phyloP scores from a whole-genome alignment of 2,113 vertebrate species.

The Mobula birostris region DNA sequence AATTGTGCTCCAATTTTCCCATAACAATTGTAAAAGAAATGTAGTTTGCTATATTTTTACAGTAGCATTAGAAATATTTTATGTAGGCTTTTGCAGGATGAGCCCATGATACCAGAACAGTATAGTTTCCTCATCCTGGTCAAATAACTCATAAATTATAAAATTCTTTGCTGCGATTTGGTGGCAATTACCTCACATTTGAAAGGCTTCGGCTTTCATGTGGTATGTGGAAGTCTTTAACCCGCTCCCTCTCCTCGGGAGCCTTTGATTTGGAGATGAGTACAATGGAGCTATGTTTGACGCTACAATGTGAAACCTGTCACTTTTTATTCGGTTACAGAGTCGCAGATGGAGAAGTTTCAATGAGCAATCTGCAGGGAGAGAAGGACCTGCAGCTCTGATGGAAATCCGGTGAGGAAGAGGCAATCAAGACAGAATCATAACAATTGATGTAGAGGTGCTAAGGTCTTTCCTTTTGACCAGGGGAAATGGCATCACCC shows the following conservation, averaged over 20 bases:
- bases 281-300: slow-evolving; percentile 14
- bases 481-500: background rate
- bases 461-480: background rate
- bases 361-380: slow-evolving; percentile 9
- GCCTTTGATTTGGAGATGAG: background rate
- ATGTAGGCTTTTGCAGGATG: no score
- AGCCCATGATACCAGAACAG: background rate
- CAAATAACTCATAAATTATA: slow-evolving; percentile 2
- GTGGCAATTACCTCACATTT: background rate
- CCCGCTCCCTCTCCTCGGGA: background rate
- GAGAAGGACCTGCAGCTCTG: background rate
- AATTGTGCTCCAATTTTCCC: background rate
- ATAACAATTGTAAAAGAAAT: background rate
- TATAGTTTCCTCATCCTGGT: background rate
- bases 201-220: slow-evolving; percentile 17
- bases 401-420: background rate
- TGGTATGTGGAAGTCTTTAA: background rate
- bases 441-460: background rate
- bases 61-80: slow-evolving; percentile 8
- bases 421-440: background rate
- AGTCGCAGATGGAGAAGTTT: slow-evolving; percentile 21
- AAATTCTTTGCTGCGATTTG: slow-evolving; percentile 20
- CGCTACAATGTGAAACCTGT: slow-evolving; percentile 2
- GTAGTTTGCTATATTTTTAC: no score
- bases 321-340: background rate